Base-by-base conservation (phyloP, 2,113 vertebrate species). In the Lipophrys pholis region DNA sequence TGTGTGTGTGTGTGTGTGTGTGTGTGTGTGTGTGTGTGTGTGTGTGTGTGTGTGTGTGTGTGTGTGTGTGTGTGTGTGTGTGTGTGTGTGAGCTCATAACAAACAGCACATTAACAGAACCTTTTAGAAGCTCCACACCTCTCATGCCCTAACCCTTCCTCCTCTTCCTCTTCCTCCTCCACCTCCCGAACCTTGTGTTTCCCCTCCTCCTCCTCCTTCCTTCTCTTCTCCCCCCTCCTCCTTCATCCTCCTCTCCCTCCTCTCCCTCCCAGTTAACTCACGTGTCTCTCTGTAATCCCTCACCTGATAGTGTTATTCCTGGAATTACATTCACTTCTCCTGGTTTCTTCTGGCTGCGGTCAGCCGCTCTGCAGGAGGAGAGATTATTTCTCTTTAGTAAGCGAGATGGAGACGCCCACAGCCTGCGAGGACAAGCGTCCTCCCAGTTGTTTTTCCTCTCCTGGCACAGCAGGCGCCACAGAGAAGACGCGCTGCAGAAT, bases 251-350 rank as follows among this genome's bases (percentile, higher is more conserved):
- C 17, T 21, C 11, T 45, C 79, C 50, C 71, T 21, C 50, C 17
- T 21, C 11, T 45, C 79, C 50, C 71, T 78, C 41, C 21, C 43
- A 35, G 16, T 72, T 52, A 69, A 73, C 73, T 53, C 76, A 62
- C 70, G 72, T 54, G 60, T 54, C 43, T 67, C 54, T 48, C 4
- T 71, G 45, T 87, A 84, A 89, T 80, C 67, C 80, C 59, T 65
- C 30, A 80, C 82, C 85, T 87, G 80, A 87, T 86, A 57, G 53
- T 59, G 63, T 85, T 69, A 83, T 83, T 77, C 56, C 0, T 62
- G 75, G 56, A 82, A 73, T 88, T 84, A 82, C 69, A 75, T 84
- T 72, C 62, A 78, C 68, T 85, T 76, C 71, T 60, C 75, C 54
- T 65, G 43, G 64, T 43, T 17, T 6, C 11, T 2, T 65, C 46